A percentile compares a stretch with the other conserved stretches of the same genome.
These are phyloP conservation scores for Ametastegia equiseti DNA, from an alignment of 2,888 invertebrate species.

Conservation along the genomic window DNA sequence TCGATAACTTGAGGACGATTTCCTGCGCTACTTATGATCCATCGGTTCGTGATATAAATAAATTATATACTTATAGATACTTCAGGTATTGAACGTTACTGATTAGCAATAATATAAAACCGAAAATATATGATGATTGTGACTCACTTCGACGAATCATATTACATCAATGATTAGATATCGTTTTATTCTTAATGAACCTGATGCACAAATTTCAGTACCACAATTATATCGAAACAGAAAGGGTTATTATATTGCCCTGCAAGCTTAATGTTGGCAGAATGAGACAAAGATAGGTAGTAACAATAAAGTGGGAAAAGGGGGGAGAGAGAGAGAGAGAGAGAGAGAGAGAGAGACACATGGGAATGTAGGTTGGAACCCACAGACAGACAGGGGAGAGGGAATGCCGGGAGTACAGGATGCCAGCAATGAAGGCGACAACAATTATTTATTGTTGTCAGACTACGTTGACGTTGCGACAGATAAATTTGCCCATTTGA, in stretches of 20 bases:
- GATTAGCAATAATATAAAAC: neutral
- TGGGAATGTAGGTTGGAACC: conserved; percentile 38
- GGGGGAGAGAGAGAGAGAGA: conserved; percentile 45
- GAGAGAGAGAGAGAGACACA: conserved; percentile 48
- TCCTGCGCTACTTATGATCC: neutral
- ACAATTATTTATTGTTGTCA: conserved; percentile 74
- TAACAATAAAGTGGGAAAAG: conserved; percentile 42
- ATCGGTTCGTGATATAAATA: neutral
- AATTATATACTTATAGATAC: too few relatives aligned
- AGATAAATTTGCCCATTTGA: conserved; percentile 24
- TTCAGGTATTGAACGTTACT: neutral
- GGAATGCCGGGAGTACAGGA: conserved; percentile 72
- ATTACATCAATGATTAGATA: neutral
- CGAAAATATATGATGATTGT: neutral
- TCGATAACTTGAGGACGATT: neutral
- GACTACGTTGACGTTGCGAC: conserved; percentile 56
- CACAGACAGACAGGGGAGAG: conserved; percentile 65
- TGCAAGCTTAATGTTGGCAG: conserved; percentile 56
- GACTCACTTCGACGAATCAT: neutral
- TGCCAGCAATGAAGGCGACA: conserved; percentile 72
- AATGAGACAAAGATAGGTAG: conserved; percentile 56
- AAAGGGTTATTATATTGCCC: neutral
- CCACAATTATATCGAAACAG: neutral
- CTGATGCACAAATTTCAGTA: neutral
- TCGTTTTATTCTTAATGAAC: neutral